These are phyloP conservation scores for Watsonalla cultraria DNA, from an alignment of 2,888 invertebrate species.

Conservation along the genomic window DNA sequence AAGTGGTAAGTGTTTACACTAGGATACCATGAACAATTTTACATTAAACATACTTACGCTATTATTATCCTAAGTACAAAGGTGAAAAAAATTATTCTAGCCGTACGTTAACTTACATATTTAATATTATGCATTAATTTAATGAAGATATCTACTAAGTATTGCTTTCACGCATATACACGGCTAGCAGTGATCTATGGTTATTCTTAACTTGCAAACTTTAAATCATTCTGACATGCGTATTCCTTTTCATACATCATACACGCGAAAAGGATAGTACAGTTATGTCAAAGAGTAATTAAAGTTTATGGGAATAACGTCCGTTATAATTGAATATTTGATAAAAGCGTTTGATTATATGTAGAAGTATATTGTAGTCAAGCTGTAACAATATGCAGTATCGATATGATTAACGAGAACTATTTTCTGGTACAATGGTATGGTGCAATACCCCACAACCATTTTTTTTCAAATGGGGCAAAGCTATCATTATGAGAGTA, in stretches of 20 bases:
- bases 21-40: slow-evolving; percentile 33
- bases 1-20: slow-evolving; percentile 40
- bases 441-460: neutral
- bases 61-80: slow-evolving; percentile 58
- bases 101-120: slow-evolving; percentile 36
- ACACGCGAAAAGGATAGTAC: neutral
- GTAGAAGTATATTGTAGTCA: slow-evolving; percentile 18
- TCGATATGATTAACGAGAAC: slow-evolving; percentile 27
- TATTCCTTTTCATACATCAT: too few relatives aligned
- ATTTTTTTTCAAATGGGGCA: too few relatives aligned
- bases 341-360: too few relatives aligned
- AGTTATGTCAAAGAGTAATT: neutral
- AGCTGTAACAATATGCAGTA: slow-evolving; percentile 25
- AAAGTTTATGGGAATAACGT: neutral
- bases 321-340: neutral
- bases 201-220: too few relatives aligned
- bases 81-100: slow-evolving; percentile 53
- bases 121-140: slow-evolving; percentile 40
- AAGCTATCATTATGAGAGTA: too few relatives aligned
- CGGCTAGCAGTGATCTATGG: slow-evolving; percentile 13
- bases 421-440: slow-evolving; percentile 14
- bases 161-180: slow-evolving; percentile 16
- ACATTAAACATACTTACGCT: slow-evolving; percentile 40
- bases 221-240: too few relatives aligned
- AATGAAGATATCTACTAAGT: slow-evolving; percentile 30